A percentile compares a stretch with the other conserved stretches of the same genome.
Evolutionary conservation across 2,113 vertebrate genomes (phyloP).

Genomic region (Daphoenositta chrysoptera): DNA sequence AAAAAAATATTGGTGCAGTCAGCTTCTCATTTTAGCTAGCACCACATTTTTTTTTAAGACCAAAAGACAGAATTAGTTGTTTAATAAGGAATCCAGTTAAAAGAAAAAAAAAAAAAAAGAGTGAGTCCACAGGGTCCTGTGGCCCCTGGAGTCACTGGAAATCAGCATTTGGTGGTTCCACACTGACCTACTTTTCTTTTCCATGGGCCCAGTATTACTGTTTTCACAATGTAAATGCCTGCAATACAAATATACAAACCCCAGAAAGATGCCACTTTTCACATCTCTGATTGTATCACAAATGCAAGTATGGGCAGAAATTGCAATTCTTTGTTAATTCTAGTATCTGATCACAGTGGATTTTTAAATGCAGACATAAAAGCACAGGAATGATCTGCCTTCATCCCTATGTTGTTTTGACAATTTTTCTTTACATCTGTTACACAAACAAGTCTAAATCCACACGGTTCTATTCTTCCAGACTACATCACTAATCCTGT

Average conservation of each 20-base stretch:
- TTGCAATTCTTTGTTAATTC: neutral
- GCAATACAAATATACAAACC: neutral
- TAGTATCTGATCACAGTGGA: neutral
- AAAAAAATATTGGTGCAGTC: neutral
- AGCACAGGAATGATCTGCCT: neutral
- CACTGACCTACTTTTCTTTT: neutral
- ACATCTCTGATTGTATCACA: neutral
- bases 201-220: neutral
- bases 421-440: neutral
- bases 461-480: neutral
- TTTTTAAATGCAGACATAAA: neutral
- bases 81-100: neutral
- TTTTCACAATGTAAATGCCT: neutral
- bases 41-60: neutral
- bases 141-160: neutral
- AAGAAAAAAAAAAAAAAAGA: neutral
- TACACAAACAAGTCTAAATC: conserved; percentile 10
- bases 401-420: neutral
- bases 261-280: neutral
- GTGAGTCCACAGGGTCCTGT: neutral
- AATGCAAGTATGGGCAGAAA: neutral
- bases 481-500: conserved; percentile 34
- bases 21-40: neutral
- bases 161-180: neutral
- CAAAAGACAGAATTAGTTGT: neutral